A percentile compares a stretch with the other conserved stretches of the same genome.
These are phyloP conservation scores for Serranus cabrilla DNA, from an alignment of 2,797 vertebrate genomes.

Conservation along the genomic window DNA sequence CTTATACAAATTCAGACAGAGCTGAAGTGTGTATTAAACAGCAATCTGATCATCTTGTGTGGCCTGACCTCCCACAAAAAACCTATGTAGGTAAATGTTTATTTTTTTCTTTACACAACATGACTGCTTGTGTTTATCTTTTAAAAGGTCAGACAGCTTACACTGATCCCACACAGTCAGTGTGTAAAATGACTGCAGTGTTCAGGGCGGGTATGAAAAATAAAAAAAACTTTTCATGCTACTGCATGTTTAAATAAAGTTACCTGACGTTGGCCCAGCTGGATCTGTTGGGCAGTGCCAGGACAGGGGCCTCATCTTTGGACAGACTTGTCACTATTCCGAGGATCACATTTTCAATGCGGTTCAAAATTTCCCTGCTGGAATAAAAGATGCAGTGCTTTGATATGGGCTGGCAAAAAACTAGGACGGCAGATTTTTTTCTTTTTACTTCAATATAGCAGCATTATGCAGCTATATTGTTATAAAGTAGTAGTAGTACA, in stretches of 20 bases:
- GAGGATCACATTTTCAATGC: conserved; percentile 91
- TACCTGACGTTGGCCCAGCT: conserved; percentile 93
- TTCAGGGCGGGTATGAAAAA: conserved; percentile 20
- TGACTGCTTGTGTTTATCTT: conserved; percentile 54
- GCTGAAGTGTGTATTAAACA: conserved; percentile 40
- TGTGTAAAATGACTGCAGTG: conserved; percentile 32
- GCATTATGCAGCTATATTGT: not conserved
- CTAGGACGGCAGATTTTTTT: too few species aligned
- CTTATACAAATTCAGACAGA: conserved; percentile 49
- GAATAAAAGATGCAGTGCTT: conserved; percentile 26
- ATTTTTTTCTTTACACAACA: conserved; percentile 59
- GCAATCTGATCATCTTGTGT: conserved; percentile 65
- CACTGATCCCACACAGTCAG: conserved; percentile 28
- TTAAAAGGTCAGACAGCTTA: conserved; percentile 43
- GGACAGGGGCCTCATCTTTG: conserved; percentile 88
- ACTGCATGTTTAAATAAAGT: conserved; percentile 21
- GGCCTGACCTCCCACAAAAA: conserved; percentile 54
- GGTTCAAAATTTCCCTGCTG: conserved; percentile 89
- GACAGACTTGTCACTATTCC: conserved; percentile 88
- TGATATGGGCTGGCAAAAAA: not conserved
- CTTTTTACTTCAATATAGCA: not conserved
- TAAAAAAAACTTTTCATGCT: not conserved
- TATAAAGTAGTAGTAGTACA: not conserved
- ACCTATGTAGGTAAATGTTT: conserved; percentile 45
- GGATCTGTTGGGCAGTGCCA: conserved; percentile 88